phyloP scores from a whole-genome alignment of 53 echinoderm and acorn worm genomes.

The Stichopus horrens region DNA sequence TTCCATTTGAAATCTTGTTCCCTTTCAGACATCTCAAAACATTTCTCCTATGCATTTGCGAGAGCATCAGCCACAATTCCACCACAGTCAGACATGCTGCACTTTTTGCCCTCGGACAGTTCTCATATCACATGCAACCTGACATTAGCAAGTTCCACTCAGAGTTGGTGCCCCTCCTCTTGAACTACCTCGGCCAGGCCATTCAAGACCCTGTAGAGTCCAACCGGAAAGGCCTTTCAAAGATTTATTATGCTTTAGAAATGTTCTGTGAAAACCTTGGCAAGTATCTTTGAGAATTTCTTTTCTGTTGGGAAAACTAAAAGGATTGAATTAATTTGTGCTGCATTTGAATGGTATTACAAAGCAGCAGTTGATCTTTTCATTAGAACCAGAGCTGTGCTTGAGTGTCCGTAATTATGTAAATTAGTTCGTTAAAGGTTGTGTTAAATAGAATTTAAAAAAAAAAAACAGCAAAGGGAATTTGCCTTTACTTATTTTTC shows the following conservation, averaged over 20 bases:
- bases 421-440: too few relatives aligned
- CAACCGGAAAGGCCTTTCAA: constrained; percentile 78
- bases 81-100: constrained; percentile 86
- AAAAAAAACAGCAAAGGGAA: too few relatives aligned
- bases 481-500: too few relatives aligned
- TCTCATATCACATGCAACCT: constrained; percentile 94
- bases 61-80: constrained; percentile 73
- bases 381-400: too few relatives aligned
- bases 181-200: constrained; percentile 76
- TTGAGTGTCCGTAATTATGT: too few relatives aligned
- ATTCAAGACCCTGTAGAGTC: constrained; percentile 67
- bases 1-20: background rate
- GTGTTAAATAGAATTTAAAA: too few relatives aligned
- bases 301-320: too few relatives aligned
- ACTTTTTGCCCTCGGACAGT: constrained; percentile 95
- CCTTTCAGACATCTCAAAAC: constrained; percentile 78
- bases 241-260: constrained; percentile 95
- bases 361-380: too few relatives aligned
- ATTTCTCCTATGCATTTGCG: constrained; percentile 83
- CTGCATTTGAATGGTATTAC: too few relatives aligned
- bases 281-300: constrained; percentile 3
- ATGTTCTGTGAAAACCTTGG: constrained; percentile 99
- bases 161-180: constrained; percentile 83
- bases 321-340: too few relatives aligned
- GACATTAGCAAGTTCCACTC: constrained; percentile 95